A percentile compares a stretch with the other conserved stretches of the same genome.
Conservation (phyloP, 2,797 vertebrate species). For the Spheniscus humboldti region DNA sequence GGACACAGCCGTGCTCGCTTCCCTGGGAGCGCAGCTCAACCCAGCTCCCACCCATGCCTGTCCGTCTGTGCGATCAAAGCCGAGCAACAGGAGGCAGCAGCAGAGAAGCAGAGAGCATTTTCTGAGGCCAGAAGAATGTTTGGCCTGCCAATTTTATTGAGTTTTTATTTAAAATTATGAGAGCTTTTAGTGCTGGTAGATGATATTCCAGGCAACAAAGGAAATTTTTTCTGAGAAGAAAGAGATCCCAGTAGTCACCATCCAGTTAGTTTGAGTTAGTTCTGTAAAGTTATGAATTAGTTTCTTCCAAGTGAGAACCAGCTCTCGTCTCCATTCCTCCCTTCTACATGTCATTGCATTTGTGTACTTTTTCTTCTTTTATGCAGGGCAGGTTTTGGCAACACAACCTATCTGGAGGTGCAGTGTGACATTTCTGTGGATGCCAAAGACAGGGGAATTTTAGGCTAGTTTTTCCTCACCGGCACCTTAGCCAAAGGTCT, state of each 20-base stretch:
- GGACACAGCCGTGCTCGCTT: background rate
- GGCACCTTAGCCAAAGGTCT: background rate
- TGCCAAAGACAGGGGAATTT: background rate
- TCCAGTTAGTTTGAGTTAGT: background rate
- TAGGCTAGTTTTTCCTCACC: background rate
- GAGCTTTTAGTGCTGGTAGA: background rate
- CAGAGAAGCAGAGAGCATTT: background rate
- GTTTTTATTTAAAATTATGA: background rate
- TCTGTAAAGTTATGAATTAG: background rate
- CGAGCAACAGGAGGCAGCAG: background rate
- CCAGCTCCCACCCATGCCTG: accelerated
- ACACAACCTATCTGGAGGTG: background rate
- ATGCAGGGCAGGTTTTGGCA: background rate
- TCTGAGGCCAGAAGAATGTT: background rate
- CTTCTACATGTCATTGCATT: background rate
- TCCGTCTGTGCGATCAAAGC: background rate
- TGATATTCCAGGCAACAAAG: background rate
- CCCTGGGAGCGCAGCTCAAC: background rate
- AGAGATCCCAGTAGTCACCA: background rate
- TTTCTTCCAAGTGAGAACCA: background rate
- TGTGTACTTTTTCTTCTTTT: background rate
- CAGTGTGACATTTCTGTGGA: background rate
- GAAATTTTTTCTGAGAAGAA: background rate
- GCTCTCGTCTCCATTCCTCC: background rate
- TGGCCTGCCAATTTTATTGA: background rate